phyloP scores from a whole-genome alignment of 2,888 invertebrate genomes.

The Hipparchia semele region DNA sequence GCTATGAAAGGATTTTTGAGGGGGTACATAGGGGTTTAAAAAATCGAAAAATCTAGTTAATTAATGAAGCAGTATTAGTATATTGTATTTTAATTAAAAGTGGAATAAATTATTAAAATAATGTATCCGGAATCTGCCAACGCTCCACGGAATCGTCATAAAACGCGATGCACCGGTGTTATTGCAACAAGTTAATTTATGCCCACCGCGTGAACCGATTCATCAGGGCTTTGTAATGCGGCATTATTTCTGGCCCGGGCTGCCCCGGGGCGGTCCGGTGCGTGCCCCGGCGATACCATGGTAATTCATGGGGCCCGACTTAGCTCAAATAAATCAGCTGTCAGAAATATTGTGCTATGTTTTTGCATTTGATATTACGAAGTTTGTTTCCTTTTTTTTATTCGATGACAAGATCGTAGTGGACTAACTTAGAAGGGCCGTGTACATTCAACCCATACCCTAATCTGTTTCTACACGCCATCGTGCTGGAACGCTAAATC shows the following conservation, averaged over 20 bases:
- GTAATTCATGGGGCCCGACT: slow-evolving; percentile 33
- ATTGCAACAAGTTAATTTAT: slow-evolving; percentile 69
- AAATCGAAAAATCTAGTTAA: no score
- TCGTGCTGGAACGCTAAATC: no score
- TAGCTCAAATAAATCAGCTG: slow-evolving; percentile 29
- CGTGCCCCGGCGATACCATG: slow-evolving; percentile 41
- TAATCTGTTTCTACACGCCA: no score
- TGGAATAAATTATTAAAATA: no score
- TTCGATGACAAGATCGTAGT: no score
- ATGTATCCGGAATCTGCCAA: slow-evolving; percentile 42
- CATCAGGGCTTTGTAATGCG: slow-evolving; percentile 48
- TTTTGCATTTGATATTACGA: background rate
- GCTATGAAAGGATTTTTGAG: no score
- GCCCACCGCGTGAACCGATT: slow-evolving; percentile 57
- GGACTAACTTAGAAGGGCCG: no score
- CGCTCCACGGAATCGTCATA: slow-evolving; percentile 48
- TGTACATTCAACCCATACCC: no score
- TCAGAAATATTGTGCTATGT: slow-evolving; percentile 7
- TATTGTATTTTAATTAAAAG: no score
- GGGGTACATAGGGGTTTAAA: no score
- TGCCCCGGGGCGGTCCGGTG: slow-evolving; percentile 41
- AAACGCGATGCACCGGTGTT: slow-evolving; percentile 51
- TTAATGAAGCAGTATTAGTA: no score
- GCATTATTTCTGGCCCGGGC: slow-evolving; percentile 40
- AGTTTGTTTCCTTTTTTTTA: background rate